These are phyloP conservation scores for Ostrea edulis DNA, from an alignment of 1,140 invertebrate genomes.

Conservation along the genomic window DNA sequence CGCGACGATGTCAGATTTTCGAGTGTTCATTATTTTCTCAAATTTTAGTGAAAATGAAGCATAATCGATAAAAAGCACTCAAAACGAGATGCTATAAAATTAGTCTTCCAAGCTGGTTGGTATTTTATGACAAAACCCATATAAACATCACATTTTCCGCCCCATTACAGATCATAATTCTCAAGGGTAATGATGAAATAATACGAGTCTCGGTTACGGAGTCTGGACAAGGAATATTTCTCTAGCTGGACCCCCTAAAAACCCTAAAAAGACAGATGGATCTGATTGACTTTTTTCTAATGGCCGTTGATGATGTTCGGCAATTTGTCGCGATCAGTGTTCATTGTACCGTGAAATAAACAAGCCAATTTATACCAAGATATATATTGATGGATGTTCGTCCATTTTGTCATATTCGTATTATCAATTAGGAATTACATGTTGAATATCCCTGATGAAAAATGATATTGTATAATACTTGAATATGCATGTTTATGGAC, in stretches of 20 bases:
- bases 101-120: constrained; percentile 17
- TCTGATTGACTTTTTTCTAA: constrained; percentile 14
- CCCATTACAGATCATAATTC: constrained; percentile 1
- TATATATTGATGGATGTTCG: not conserved
- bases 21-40: constrained; percentile 39
- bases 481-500: no score
- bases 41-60: constrained; percentile 39
- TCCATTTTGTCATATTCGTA: not conserved
- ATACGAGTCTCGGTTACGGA: constrained; percentile 24
- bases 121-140: constrained; percentile 36
- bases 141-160: constrained; percentile 36
- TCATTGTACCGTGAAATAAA: constrained; percentile 23
- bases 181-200: constrained; percentile 28
- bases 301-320: not conserved
- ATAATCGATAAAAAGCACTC: constrained; percentile 39
- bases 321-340: constrained; percentile 23
- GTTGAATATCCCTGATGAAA: not conserved
- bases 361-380: constrained; percentile 17
- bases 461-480: no score
- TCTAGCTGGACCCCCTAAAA: not conserved
- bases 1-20: constrained; percentile 12
- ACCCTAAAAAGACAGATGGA: not conserved
- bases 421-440: not conserved
- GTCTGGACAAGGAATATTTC: not conserved
- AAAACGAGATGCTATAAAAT: constrained; percentile 18